These are phyloP conservation scores for Panthera leo DNA, from an alignment of 2,113 vertebrate species.

Conservation along the genomic window DNA sequence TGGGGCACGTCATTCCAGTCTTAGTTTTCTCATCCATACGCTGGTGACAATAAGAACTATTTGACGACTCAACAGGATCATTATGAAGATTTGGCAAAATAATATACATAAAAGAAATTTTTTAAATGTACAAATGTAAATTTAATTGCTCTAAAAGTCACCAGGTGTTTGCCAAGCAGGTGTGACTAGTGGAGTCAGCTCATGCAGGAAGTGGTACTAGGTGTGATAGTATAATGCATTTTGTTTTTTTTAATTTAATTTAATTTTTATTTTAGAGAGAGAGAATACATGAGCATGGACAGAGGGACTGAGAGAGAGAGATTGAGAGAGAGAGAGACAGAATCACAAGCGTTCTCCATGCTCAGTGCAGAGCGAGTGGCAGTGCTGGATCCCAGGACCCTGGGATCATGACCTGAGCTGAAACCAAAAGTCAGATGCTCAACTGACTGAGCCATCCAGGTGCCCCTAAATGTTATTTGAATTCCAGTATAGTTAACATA, in stretches of 20 bases:
- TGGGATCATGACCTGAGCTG: neutral
- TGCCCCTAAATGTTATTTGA: neutral
- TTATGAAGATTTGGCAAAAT: slow-evolving; percentile 5
- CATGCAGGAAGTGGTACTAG: neutral
- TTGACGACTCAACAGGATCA: neutral
- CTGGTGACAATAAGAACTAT: neutral
- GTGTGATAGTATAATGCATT: neutral
- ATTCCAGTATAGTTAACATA: neutral
- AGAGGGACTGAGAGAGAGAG: neutral
- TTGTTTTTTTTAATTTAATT: neutral
- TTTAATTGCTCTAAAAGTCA: neutral
- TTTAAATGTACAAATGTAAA: neutral
- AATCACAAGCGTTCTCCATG: too few relatives aligned
- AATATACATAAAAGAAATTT: neutral
- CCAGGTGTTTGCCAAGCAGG: neutral
- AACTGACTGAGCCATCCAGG: neutral
- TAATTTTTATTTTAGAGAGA: neutral
- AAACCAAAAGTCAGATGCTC: neutral
- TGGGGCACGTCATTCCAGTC: neutral
- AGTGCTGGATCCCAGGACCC: neutral
- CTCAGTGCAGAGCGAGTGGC: too few relatives aligned
- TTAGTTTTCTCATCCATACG: slow-evolving; percentile 6
- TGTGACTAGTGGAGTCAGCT: neutral
- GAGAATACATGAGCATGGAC: neutral
- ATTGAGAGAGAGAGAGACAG: too few relatives aligned